Evolutionary conservation across 2,113 vertebrate genomes (phyloP).

Genomic region (Prunella himalayana): DNA sequence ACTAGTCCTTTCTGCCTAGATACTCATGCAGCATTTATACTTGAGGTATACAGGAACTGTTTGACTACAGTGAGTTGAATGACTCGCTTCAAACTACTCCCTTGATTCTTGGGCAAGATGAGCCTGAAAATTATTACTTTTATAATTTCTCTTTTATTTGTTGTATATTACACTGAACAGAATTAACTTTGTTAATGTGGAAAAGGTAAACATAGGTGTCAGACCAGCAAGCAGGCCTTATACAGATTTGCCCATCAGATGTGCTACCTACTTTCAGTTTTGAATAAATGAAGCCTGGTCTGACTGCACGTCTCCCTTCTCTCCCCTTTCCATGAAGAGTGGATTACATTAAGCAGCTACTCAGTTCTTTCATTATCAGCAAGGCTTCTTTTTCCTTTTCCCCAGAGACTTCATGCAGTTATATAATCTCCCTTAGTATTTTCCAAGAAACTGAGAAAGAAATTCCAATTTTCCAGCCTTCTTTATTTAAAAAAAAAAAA

Average conservation of each 20-base stretch:
- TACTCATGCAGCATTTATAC: background rate
- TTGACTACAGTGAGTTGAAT: background rate
- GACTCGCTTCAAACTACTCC: background rate
- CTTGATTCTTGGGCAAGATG: background rate
- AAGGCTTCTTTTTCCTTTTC: background rate
- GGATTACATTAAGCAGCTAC: slow-evolving; percentile 33
- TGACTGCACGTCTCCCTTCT: background rate
- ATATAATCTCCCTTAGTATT: slow-evolving; percentile 8
- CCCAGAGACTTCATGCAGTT: background rate
- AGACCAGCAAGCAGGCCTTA: background rate
- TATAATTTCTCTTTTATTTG: background rate
- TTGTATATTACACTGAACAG: fast-evolving
- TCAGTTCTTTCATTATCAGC: background rate
- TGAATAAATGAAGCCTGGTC: background rate
- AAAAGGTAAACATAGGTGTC: background rate
- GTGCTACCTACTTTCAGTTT: background rate
- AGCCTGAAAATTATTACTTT: background rate
- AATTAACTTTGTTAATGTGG: background rate
- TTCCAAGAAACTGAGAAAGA: background rate
- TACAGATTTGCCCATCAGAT: background rate
- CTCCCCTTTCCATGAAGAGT: background rate
- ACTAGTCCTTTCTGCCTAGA: background rate
- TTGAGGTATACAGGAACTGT: background rate
- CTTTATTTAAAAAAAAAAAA: background rate
- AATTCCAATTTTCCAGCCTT: background rate